These are phyloP conservation scores for Aporophyla nigra DNA, from an alignment of 2,888 invertebrate genomes.

Conservation along the genomic window DNA sequence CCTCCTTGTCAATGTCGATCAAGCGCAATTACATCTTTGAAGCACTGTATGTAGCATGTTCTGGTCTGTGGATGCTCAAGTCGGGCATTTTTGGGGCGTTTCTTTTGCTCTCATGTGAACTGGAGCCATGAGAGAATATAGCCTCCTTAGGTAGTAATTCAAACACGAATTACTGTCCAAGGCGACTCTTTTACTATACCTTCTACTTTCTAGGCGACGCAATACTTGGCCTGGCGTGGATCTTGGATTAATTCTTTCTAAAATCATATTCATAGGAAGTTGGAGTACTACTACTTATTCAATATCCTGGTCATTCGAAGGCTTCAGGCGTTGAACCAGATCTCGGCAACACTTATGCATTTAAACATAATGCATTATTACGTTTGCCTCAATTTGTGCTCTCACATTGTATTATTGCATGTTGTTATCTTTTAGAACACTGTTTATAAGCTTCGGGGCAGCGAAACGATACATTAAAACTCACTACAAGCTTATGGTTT, in stretches of 20 bases:
- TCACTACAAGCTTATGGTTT: background rate
- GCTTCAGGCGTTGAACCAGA: conserved; percentile 38
- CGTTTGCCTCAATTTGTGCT: conserved; percentile 15
- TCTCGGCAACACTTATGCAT: conserved; percentile 27
- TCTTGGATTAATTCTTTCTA: background rate
- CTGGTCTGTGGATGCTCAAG: background rate
- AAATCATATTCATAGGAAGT: background rate
- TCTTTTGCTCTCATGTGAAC: background rate
- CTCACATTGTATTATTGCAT: conserved; percentile 18
- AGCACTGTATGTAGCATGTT: background rate
- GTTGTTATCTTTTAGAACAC: conserved; percentile 25
- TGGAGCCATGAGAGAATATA: background rate
- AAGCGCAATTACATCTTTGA: too few relatives aligned
- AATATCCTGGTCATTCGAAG: conserved; percentile 30
- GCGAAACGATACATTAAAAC: background rate
- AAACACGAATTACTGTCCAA: background rate
- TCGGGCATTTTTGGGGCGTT: background rate
- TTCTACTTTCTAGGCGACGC: background rate
- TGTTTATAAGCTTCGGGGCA: conserved; percentile 16
- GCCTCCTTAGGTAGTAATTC: background rate
- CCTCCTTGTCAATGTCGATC: too few relatives aligned
- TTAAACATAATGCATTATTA: conserved; percentile 43
- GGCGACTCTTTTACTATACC: background rate
- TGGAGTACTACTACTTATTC: conserved; percentile 8
- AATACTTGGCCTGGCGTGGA: background rate